A percentile compares a stretch with the other conserved stretches of the same genome.
These are phyloP conservation scores for Ostrea denselamellosa DNA, from an alignment of 1,140 invertebrate species.

Conservation along the genomic window DNA sequence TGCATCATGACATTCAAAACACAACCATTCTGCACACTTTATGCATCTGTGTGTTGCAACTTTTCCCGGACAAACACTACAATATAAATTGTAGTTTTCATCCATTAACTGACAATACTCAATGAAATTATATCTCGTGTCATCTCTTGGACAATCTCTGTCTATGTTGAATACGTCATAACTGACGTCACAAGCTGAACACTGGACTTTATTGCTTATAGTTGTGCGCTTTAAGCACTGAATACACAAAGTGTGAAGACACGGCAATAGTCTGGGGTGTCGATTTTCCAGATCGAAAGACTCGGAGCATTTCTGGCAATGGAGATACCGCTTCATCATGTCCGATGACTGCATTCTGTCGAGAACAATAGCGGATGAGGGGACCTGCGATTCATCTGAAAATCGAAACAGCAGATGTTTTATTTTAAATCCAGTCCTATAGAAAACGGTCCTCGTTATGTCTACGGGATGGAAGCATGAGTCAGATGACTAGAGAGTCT, in stretches of 20 bases:
- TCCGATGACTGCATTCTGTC: background rate
- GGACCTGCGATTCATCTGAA: background rate
- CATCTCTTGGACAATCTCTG: conserved; percentile 52
- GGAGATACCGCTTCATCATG: background rate
- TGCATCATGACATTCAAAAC: conserved; percentile 61
- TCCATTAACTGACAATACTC: conserved; percentile 51
- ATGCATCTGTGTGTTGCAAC: conserved; percentile 62
- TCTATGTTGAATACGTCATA: conserved; percentile 45
- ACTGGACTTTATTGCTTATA: background rate
- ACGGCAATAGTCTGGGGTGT: conserved; percentile 61
- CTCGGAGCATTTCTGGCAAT: conserved; percentile 44
- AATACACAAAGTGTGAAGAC: conserved; percentile 62
- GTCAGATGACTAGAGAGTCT: too few species aligned
- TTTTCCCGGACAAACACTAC: conserved; percentile 60
- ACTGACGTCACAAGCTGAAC: conserved; percentile 44
- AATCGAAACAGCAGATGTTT: background rate
- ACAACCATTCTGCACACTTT: conserved; percentile 67
- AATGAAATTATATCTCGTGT: conserved; percentile 58
- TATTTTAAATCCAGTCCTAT: too few species aligned
- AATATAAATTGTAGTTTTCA: conserved; percentile 50
- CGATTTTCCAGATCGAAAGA: conserved; percentile 50
- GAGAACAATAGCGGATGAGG: background rate
- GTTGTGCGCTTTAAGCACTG: conserved; percentile 53
- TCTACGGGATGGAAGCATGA: too few species aligned
- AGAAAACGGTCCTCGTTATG: too few species aligned